Evolutionary conservation across 2,113 vertebrate species (phyloP), one percentile per base, ranked within the genome.

Genomic region (Pontoporia blainvillei): DNA sequence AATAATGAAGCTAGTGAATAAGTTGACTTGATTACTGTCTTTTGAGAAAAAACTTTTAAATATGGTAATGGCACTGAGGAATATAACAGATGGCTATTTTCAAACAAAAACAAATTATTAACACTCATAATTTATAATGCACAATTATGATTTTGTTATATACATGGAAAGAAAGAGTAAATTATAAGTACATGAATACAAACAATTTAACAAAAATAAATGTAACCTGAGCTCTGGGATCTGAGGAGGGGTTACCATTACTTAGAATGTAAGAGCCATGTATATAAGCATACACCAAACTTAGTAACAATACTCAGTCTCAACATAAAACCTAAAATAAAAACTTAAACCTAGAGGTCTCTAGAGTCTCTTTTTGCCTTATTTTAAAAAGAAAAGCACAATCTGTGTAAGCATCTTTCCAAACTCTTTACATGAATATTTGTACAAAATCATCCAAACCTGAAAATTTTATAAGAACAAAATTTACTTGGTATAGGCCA

Each of bases 401-500:
- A 71, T 92, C n/a, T 46, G 5, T 57, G 2, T 31, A 76, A 83
- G 34, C 34, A 95, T 52, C n/a, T 86, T 96, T 93, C 20, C 81
- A 85, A 93, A 73, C 18, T 69, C 17, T 86, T 91, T 67, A 49
- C 5, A 36, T 89, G 20, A 90, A n/a, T 92, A 61, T 71, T 57
- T 86, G 31, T 46, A 61, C 66, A 94, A 88, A 96, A 66, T 52
- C 29, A 73, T 76, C n/a, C 9, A 73, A 59, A 83, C 2, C 78
- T 95, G 15, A 90, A 81, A 92, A 34, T 92, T 82, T 96, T 90
- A 81, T 54, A 90, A 86, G 83, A 76, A 54, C 5, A 98, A 11
- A 88, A 90, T 95, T 78, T 71, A 93, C 25, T 69, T 79, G 71
- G 41, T 29, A 85, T 1, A 92, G 44, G 21, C 12, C 23, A 87